Base-by-base conservation (phyloP, 2,888 invertebrate species). In the Microctonus brassicae region DNA sequence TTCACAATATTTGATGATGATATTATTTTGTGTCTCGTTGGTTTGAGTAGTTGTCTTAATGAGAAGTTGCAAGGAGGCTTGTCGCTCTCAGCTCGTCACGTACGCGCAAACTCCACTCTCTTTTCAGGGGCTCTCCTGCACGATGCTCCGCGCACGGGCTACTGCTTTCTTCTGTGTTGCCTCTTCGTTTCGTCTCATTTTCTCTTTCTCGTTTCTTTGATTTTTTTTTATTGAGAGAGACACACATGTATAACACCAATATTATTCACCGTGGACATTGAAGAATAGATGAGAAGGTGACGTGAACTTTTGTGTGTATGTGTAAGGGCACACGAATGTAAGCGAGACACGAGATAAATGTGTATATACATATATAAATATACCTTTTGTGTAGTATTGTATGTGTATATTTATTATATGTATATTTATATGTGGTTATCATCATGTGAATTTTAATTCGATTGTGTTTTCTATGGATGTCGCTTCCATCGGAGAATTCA, bases 71-170 rank as follows among this genome's bases (percentile, higher is more conserved):
- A n/a, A 47, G 58, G 58, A 58, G 58, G 58, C 33, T 58, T 58
- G 58, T 58, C 58, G 58, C 47, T 57, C 57, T 26, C 24, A n/a
- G n/a, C n/a, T 57, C 57, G 57, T 58, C 58, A 58, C 58, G 58
- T 61, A 68, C 68, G 68, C 68, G 68, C 68, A 68, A 68, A 68
- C 68, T 68, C 68, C 47, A 68, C 52, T 52, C 60, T 68, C 61
- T 68, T 70, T 60, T 53, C 58, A 60, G 42, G 63, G 57, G 58
- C 34, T 60, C 69, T 75, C 75, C 72, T 75, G 73, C 77, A 72
- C 77, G 77, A 72, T 77, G 72, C 76, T 73, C 77, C 80, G 79
- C 81, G 78, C 79, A 80, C 81, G 78, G 78, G 73, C 79, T 73
- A 80, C 80, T 79, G 79, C 61, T 60, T 36, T 55, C 36, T 36